These are phyloP conservation scores for Seriola rivoliana DNA, from an alignment of 2,113 vertebrate species.

Conservation along the genomic window DNA sequence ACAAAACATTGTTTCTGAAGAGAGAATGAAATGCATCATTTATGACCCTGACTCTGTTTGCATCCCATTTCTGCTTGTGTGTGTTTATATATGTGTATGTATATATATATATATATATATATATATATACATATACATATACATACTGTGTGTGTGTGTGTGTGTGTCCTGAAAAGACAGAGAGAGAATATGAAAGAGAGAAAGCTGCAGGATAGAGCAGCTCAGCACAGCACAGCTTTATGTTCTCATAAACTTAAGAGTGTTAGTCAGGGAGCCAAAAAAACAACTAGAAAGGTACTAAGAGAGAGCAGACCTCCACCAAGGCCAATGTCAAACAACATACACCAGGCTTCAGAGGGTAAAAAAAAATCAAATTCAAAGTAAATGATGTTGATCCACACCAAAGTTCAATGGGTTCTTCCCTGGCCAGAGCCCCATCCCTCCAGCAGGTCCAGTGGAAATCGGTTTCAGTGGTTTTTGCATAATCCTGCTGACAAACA, in stretches of 20 bases:
- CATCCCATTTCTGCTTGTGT: conserved; percentile 18
- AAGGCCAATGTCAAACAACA: too few species aligned
- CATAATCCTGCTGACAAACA: too few species aligned
- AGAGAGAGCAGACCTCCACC: too few species aligned
- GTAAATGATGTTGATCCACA: too few species aligned
- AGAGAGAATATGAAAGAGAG: conserved; percentile 21
- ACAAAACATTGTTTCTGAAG: conserved; percentile 61
- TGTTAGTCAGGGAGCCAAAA: conserved; percentile 24
- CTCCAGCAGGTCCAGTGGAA: too few species aligned
- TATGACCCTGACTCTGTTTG: conserved; percentile 58
- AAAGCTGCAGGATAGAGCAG: conserved; percentile 31
- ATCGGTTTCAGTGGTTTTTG: too few species aligned
- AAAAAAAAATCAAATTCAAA: too few species aligned
- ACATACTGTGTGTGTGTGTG: neutral
- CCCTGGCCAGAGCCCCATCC: too few species aligned
- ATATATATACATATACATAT: too few species aligned
- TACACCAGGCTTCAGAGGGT: neutral
- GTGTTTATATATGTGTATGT: neutral
- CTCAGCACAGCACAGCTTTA: conserved; percentile 5
- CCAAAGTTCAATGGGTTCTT: too few species aligned
- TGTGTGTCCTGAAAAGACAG: neutral
- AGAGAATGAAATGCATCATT: conserved; percentile 61
- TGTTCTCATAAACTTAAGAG: conserved; percentile 19
- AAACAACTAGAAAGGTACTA: neutral
- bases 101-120: neutral